Conservation (phyloP, 1,140 invertebrate genomes). For the Dinoponera quadriceps region DNA sequence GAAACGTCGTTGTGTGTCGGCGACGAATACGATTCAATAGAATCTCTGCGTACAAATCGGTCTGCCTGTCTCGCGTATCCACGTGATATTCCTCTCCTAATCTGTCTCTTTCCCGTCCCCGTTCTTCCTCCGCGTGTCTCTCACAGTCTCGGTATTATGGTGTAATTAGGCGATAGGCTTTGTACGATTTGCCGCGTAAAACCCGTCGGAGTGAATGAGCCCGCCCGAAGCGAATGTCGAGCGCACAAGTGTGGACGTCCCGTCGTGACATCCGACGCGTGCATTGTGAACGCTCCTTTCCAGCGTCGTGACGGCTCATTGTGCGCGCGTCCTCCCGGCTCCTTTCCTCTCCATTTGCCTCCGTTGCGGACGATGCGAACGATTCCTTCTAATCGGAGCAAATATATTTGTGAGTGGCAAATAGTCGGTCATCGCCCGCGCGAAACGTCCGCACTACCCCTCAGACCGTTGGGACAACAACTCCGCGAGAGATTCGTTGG, state of each 20-base stretch:
- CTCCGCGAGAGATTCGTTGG: background rate
- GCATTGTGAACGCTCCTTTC: conserved; percentile 68
- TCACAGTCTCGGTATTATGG: conserved; percentile 72
- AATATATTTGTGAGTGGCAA: background rate
- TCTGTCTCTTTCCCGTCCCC: background rate
- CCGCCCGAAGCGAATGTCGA: conserved; percentile 58
- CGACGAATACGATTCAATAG: conserved; percentile 70
- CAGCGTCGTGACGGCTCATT: conserved; percentile 62
- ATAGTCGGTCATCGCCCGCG: too few species aligned
- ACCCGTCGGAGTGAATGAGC: conserved; percentile 73
- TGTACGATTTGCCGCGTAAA: conserved; percentile 74
- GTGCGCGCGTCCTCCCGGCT: conserved; percentile 22
- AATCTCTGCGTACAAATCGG: conserved; percentile 57
- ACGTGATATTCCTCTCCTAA: too few species aligned
- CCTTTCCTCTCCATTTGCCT: conserved; percentile 45
- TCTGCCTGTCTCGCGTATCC: conserved; percentile 53
- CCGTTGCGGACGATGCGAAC: background rate
- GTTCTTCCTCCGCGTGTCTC: conserved; percentile 51
- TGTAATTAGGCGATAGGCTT: conserved; percentile 79
- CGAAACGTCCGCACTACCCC: background rate
- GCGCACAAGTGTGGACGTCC: conserved; percentile 78
- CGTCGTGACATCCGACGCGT: conserved; percentile 76
- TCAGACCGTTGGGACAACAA: background rate
- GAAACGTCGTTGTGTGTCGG: conserved; percentile 46
- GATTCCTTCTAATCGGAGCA: conserved; percentile 18